Evolutionary conservation across 2,113 vertebrate genomes (phyloP).

Genomic region (Ictalurus punctatus): DNA sequence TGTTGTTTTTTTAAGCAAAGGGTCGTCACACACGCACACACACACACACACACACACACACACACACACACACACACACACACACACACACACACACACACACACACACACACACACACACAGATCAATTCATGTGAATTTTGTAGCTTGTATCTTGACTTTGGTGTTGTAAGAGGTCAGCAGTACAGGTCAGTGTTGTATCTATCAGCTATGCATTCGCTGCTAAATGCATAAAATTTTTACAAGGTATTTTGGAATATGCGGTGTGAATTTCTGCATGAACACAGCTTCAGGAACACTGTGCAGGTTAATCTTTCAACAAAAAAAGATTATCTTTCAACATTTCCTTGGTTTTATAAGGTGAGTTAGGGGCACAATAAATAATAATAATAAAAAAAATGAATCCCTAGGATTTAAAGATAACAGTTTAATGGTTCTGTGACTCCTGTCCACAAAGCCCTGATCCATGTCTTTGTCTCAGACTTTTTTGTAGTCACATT

Average conservation of each 20-base stretch:
- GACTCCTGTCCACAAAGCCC: constrained; percentile 21
- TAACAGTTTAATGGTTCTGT: not conserved
- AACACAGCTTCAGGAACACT: not conserved
- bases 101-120: too few relatives aligned
- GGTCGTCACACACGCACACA: too few relatives aligned
- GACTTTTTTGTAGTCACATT: not conserved
- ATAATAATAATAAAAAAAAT: not conserved
- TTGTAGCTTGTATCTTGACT: not conserved
- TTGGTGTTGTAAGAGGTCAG: constrained; percentile 16
- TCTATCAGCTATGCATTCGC: not conserved
- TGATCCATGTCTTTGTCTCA: constrained; percentile 3
- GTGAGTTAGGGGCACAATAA: not conserved
- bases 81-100: too few relatives aligned
- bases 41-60: too few relatives aligned
- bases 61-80: too few relatives aligned
- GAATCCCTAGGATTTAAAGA: not conserved
- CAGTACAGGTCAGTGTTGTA: not conserved
- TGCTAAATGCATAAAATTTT: not conserved
- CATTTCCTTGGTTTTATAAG: constrained; percentile 25
- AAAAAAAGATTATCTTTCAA: constrained; percentile 2
- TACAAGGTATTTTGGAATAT: not conserved
- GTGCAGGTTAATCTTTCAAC: constrained; percentile 26
- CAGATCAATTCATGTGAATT: not conserved
- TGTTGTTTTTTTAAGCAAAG: too few relatives aligned
- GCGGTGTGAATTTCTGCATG: constrained; percentile 5